phyloP scores from a whole-genome alignment of 2,888 invertebrate species.

The Melanostoma scalare region DNA sequence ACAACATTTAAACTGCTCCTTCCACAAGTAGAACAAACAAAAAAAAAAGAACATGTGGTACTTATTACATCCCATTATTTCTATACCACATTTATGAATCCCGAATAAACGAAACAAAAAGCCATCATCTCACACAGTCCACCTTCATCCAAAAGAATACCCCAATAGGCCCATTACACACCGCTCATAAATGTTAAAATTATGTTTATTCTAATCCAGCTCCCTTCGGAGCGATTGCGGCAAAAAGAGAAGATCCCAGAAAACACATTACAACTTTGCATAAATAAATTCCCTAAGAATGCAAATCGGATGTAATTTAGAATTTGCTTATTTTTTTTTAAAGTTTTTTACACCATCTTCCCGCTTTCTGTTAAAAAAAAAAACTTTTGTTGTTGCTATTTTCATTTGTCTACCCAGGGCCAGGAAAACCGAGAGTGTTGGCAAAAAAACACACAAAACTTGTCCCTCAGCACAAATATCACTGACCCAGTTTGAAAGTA shows the following conservation, averaged over 20 bases:
- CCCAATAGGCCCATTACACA: constrained; percentile 10
- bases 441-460: constrained; percentile 34
- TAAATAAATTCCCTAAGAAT: constrained; percentile 37
- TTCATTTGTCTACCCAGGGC: not conserved
- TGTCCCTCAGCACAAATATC: constrained; percentile 69
- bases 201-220: constrained; percentile 22
- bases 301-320: constrained; percentile 57
- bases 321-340: not conserved
- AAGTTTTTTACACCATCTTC: not conserved
- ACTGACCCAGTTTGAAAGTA: constrained; percentile 67
- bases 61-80: no score
- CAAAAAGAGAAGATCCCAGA: constrained; percentile 15
- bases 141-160: not conserved
- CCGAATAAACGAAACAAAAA: not conserved
- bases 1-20: no score
- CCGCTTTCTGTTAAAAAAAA: not conserved
- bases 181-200: constrained; percentile 22
- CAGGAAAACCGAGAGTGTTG: constrained; percentile 5
- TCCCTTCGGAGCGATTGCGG: constrained; percentile 19
- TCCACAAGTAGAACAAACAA: no score
- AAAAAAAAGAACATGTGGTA: no score
- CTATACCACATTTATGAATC: no score
- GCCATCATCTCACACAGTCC: not conserved
- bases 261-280: constrained; percentile 37
- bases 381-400: not conserved